Base-by-base conservation (phyloP, 1,140 invertebrate species). In the Paralvinella palmiformis region DNA sequence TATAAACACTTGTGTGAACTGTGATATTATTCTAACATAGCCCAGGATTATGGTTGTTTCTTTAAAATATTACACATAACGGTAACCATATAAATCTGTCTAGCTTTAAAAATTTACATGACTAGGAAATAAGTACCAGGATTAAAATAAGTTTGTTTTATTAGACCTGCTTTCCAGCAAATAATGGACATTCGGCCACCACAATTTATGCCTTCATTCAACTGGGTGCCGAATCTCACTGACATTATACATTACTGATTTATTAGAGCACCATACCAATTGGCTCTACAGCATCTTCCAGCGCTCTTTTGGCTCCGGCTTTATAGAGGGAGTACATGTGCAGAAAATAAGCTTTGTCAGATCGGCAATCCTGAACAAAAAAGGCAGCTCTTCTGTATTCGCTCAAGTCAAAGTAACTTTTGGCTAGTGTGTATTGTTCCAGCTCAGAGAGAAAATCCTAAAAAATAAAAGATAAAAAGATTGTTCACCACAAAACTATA, bases 311-410 rank as follows among this genome's bases (percentile, higher is more conserved):
- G 73, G 96, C 92, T 59, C 88, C 87, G 0, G 92, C 72, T 79
- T 96, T 85, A 74, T 94, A 97, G 27, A 86, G 84, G 0, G 91
- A 86, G 78, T 95, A 96, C 65, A 88, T 86, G 75, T 92, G 85
- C 1, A 96, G 76, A 78, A 96, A 96, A 69, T 84, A 83, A 13
- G 83, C 75, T 79, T 89, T 86, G n/a, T 85, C 74, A 75, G 83
- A 85, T 53, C 64, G 81, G 69, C 87, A 89, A 36, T 88, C 84
- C 70, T 88, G 85, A 13, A 91, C 83, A 72, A 93, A 92, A 83
- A 88, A 88, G 0, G 92, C 89, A 65, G 91, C 91, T 74, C 94
- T 85, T 70, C 94, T 90, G 79, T 94, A 97, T 79, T 97, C 94
- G 72, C 91, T 89, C 17, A 90, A 82, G 81, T 96, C 92, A 78